phyloP scores from a whole-genome alignment of 2,797 vertebrate species.

The Artibeus lituratus region DNA sequence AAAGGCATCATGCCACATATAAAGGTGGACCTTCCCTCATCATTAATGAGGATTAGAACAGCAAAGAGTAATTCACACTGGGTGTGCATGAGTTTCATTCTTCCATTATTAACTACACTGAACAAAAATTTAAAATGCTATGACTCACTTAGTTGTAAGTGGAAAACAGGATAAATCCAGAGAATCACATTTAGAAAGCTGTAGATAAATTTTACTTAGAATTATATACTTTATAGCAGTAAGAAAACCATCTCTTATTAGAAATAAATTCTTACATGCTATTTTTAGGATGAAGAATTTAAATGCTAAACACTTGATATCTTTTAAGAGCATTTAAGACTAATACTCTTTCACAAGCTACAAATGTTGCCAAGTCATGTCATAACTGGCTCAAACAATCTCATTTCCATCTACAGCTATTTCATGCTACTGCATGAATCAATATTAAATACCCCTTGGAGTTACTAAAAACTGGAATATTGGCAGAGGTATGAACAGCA shows the following conservation, averaged over 20 bases:
- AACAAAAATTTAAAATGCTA: slow-evolving; percentile 48
- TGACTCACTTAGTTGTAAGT: slow-evolving; percentile 36
- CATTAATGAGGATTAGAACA: slow-evolving; percentile 6
- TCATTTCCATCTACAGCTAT: slow-evolving; percentile 43
- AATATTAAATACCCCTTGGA: slow-evolving; percentile 51
- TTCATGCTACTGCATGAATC: slow-evolving; percentile 56
- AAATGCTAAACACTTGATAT: slow-evolving; percentile 29
- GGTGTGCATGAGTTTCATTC: background rate
- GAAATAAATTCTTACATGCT: slow-evolving; percentile 4
- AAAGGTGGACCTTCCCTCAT: slow-evolving; percentile 24
- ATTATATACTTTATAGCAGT: slow-evolving; percentile 17
- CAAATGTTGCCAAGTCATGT: slow-evolving; percentile 61
- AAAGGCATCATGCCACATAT: background rate
- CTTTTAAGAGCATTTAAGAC: slow-evolving; percentile 49
- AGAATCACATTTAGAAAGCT: background rate
- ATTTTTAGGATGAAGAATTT: slow-evolving; percentile 48
- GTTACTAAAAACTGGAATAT: slow-evolving; percentile 49
- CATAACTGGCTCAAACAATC: slow-evolving; percentile 55
- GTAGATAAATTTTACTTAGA: slow-evolving; percentile 26
- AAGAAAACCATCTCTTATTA: slow-evolving; percentile 16
- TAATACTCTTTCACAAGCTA: slow-evolving; percentile 45
- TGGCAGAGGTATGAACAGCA: slow-evolving; percentile 14
- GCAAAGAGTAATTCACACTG: background rate
- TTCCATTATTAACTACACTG: background rate
- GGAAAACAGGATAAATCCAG: slow-evolving; percentile 24